These are phyloP conservation scores for Agrenia bidenticulata DNA, from an alignment of 2,888 invertebrate species.

Conservation along the genomic window DNA sequence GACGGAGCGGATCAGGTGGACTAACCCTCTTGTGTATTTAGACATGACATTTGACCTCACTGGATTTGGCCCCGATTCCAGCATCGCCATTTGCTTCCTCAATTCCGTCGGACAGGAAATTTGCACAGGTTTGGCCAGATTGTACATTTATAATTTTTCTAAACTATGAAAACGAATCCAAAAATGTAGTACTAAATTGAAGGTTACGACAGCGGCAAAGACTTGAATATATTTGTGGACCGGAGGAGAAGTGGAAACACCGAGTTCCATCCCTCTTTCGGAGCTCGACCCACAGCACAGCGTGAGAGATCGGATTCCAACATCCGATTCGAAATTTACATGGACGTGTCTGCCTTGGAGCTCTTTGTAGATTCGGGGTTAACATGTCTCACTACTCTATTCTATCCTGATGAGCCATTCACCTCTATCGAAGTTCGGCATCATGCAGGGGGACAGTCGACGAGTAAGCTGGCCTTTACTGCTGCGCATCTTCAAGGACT, in stretches of 20 bases:
- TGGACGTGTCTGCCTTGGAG: conserved; percentile 44
- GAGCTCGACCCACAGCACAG: conserved; percentile 14
- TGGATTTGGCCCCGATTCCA: conserved; percentile 5
- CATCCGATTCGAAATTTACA: conserved; percentile 33
- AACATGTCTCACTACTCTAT: conserved; percentile 39
- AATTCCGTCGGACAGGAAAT: conserved; percentile 17
- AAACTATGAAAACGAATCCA: neutral
- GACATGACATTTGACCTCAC: conserved; percentile 26
- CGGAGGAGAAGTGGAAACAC: conserved; percentile 33
- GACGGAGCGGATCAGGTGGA: neutral
- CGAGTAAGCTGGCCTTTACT: conserved; percentile 15
- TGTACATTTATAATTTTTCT: neutral
- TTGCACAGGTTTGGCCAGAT: conserved; percentile 8
- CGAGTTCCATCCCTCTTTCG: conserved; percentile 23
- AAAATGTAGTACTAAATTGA: neutral
- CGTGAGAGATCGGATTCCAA: conserved; percentile 19
- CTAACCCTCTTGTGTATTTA: conserved; percentile 25
- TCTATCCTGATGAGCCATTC: conserved; percentile 37
- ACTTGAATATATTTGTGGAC: conserved; percentile 39
- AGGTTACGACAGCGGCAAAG: too few species aligned
- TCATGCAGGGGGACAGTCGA: conserved; percentile 11
- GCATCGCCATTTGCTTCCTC: conserved; percentile 31
- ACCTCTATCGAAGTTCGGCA: conserved; percentile 27
- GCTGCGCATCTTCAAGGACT: conserved; percentile 21
- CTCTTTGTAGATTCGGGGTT: conserved; percentile 47